These are phyloP conservation scores for Rhodophaea formosa DNA, from an alignment of 2,888 invertebrate genomes.

Conservation along the genomic window DNA sequence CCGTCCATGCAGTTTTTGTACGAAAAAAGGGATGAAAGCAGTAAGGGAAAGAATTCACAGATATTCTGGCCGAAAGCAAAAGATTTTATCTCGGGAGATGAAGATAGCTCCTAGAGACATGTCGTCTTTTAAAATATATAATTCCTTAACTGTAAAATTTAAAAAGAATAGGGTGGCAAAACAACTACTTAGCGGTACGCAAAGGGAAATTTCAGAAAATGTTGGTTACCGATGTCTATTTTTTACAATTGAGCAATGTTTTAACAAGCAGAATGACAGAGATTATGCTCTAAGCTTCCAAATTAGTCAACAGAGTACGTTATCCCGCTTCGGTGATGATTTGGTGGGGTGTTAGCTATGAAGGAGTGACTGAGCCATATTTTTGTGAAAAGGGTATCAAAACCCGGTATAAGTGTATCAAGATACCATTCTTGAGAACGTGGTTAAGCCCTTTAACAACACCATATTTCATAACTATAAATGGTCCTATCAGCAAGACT, in stretches of 20 bases:
- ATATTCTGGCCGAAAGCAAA: too few species aligned
- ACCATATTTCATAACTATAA: not conserved
- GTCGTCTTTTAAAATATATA: not conserved
- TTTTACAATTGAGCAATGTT: not conserved
- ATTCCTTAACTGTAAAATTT: not conserved
- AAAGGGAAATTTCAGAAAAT: not conserved
- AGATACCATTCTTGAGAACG: not conserved
- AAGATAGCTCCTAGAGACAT: not conserved
- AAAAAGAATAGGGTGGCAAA: not conserved
- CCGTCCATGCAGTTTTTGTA: too few species aligned
- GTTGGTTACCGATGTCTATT: not conserved
- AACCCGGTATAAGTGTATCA: not conserved
- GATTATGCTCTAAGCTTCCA: not conserved
- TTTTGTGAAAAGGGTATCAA: not conserved
- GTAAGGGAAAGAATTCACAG: too few species aligned
- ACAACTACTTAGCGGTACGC: not conserved
- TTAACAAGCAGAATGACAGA: not conserved
- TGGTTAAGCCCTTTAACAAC: not conserved
- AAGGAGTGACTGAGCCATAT: constrained; percentile 1
- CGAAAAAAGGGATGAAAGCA: too few species aligned
- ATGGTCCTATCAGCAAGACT: not conserved
- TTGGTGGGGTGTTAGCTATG: not conserved
- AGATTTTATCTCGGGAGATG: not conserved
- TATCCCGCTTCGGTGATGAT: not conserved
- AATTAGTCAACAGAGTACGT: not conserved